Evolutionary conservation across 2,888 invertebrate species (phyloP), one percentile per base, ranked within the genome.

Genomic region (Hirtodrosophila duncani): DNA sequence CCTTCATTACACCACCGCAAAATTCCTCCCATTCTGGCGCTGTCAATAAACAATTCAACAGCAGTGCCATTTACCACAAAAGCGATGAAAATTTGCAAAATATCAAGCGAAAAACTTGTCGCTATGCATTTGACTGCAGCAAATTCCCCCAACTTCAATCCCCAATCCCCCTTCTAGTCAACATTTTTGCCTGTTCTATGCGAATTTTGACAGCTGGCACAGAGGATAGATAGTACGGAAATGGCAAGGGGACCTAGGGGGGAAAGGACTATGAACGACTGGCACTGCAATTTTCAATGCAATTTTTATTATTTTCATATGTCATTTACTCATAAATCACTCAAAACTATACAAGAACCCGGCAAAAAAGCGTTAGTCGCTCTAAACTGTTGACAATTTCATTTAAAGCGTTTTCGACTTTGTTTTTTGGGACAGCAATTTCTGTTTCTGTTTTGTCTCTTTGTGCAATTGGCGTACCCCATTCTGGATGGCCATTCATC

Each of bases 261-360:
- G 9, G 30, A 34, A n/a, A 10, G 34, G 26, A 33, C 29, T 34
- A 43, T 26, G 26, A 37, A 29, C 42, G 33, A 50, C 21, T 48
- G 52, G 43, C 57, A 63, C 30, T 48, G 52, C 67, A 70, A 63
- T 72, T 71, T 78, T 65, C 52, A 46, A 51, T 57, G 52, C 44
- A 59, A 37, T 34, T 59, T 66, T 60, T 75, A 63, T 68, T 77
- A 78, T 67, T 60, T 72, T 43, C 55, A 65, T 57, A 68, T 62
- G 72, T 59, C 68, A 72, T 55, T 65, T 68, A 50, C 68, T 51
- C 68, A 68, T 68, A 68, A 68, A 72, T 72, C 67, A 72, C 48
- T 55, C 53, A 41, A 50, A 46, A 64, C 43, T 41, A 46, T 49
- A 21, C 5, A 27, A 34, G 37, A 33, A 7, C 14, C 14, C 11